phyloP scores from a whole-genome alignment of 2,797 vertebrate genomes.

The Buphagus erythrorhynchus region DNA sequence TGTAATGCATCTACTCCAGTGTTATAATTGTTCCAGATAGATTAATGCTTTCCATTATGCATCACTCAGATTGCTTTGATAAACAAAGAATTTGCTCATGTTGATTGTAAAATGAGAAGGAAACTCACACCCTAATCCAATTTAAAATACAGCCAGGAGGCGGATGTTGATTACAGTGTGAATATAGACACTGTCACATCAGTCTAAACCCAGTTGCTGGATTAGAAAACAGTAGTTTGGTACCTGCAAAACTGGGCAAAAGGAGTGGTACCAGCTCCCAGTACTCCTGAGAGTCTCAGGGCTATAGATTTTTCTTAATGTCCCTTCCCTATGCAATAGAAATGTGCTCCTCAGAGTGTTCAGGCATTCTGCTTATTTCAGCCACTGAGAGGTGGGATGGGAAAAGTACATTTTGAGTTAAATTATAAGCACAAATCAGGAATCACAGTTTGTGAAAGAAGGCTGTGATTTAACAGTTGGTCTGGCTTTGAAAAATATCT shows the following conservation, averaged over 20 bases:
- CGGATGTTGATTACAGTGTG: slow-evolving; percentile 21
- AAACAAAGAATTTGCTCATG: slow-evolving; percentile 33
- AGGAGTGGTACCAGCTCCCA: not conserved
- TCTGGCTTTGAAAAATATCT: not conserved
- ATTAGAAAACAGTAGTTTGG: not conserved
- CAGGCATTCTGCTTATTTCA: not conserved
- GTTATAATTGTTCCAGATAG: not conserved
- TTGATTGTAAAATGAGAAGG: slow-evolving; percentile 50
- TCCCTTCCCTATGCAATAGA: not conserved
- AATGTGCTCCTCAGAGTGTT: not conserved
- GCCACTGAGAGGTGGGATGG: not conserved
- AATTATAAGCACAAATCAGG: not conserved
- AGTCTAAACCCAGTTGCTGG: rapidly evolving
- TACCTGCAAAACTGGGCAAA: not conserved
- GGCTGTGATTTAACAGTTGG: not conserved
- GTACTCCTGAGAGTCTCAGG: not conserved
- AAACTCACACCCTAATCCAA: slow-evolving; percentile 29
- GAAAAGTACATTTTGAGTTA: not conserved
- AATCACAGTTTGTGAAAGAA: not conserved
- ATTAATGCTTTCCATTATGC: slow-evolving; percentile 17
- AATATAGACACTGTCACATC: not conserved
- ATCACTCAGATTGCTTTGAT: slow-evolving; percentile 2
- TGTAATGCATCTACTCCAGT: not conserved
- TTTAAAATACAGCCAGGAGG: slow-evolving; percentile 17
- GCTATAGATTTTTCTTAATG: not conserved